A percentile compares a stretch with the other conserved stretches of the same genome.
Conservation (phyloP, 2,888 invertebrate species). For the Atrina japonica region DNA sequence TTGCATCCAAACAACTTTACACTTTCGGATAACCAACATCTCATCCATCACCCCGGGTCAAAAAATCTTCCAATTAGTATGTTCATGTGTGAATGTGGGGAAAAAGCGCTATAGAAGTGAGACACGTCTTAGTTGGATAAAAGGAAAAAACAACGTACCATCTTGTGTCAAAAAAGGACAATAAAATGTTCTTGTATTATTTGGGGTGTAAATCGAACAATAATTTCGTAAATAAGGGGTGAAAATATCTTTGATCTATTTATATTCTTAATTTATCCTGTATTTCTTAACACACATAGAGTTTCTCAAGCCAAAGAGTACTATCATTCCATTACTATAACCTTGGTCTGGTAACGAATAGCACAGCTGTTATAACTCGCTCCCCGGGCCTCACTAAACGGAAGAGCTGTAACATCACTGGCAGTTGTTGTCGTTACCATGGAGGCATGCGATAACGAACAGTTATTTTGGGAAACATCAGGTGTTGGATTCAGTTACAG, state of each 20-base stretch:
- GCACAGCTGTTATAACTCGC: constrained; percentile 42
- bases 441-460: constrained; percentile 27
- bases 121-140: too few species aligned
- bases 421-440: constrained; percentile 35
- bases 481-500: constrained; percentile 11
- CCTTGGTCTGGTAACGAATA: constrained; percentile 25
- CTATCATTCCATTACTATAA: constrained; percentile 71
- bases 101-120: too few species aligned
- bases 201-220: constrained; percentile 13
- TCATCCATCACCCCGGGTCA: constrained; percentile 27
- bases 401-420: constrained; percentile 38
- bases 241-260: constrained; percentile 25
- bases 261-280: constrained; percentile 23
- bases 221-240: constrained; percentile 25
- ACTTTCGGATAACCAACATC: constrained; percentile 22
- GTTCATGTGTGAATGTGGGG: constrained; percentile 17
- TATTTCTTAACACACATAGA: constrained; percentile 51
- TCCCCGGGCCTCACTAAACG: constrained; percentile 49
- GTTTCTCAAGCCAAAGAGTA: constrained; percentile 75
- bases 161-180: constrained; percentile 21
- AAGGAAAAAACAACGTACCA: constrained; percentile 14
- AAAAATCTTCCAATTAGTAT: constrained; percentile 4
- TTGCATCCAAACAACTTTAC: too few species aligned
- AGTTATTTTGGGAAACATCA: constrained; percentile 21
- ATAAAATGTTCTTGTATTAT: constrained; percentile 11